phyloP scores from a whole-genome alignment of 2,113 vertebrate genomes.

The Nibea albiflora region DNA sequence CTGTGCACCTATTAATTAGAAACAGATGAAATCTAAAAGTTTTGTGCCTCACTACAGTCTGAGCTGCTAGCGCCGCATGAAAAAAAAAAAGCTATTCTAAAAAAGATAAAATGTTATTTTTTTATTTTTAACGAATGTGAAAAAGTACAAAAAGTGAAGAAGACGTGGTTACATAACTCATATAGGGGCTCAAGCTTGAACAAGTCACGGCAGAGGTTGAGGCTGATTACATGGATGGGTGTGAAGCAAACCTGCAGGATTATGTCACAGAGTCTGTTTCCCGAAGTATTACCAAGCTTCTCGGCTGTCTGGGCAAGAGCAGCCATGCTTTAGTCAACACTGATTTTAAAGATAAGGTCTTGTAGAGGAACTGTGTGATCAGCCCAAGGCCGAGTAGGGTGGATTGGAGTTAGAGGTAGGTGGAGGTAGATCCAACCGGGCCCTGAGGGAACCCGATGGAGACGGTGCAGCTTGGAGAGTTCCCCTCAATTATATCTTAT shows the following conservation, averaged over 20 bases:
- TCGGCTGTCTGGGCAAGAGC: neutral
- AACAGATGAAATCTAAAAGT: constrained; percentile 8
- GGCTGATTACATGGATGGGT: constrained; percentile 13
- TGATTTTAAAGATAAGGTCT: constrained; percentile 28
- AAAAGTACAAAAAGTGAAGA: neutral
- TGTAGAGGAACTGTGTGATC: neutral
- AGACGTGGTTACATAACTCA: no score
- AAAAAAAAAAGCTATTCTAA: neutral
- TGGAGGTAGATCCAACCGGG: constrained; percentile 4
- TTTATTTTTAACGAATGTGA: neutral
- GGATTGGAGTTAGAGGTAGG: neutral
- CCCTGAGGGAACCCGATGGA: constrained; percentile 24
- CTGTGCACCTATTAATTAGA: neutral
- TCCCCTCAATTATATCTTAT: constrained; percentile 45
- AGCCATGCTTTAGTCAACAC: constrained; percentile 12
- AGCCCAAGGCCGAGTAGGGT: neutral
- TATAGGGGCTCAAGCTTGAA: neutral
- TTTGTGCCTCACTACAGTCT: neutral
- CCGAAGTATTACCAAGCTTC: neutral
- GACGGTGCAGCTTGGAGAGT: neutral
- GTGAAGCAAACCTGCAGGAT: constrained; percentile 10
- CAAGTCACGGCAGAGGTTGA: neutral
- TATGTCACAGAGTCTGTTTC: constrained; percentile 12
- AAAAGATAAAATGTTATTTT: neutral
- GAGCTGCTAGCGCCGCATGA: neutral